A percentile compares a stretch with the other conserved stretches of the same genome.
phyloP scores from a whole-genome alignment of 2,888 invertebrate species.

The Lithophane socia region DNA sequence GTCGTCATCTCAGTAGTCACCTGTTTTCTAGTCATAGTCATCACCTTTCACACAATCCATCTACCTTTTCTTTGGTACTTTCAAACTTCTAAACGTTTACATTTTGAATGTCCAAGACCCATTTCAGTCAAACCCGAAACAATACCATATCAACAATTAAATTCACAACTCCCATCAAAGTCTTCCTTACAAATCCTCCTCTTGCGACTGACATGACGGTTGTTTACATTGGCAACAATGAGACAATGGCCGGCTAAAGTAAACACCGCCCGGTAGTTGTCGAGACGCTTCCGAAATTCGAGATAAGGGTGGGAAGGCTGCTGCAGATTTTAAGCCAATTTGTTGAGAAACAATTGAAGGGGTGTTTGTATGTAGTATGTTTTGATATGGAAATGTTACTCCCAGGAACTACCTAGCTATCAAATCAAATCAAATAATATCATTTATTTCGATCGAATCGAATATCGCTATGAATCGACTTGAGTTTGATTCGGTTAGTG shows the following conservation, averaged over 20 bases:
- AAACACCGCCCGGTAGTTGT: constrained; percentile 52
- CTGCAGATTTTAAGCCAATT: constrained; percentile 20
- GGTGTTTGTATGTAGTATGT: not conserved
- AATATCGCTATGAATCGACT: not conserved
- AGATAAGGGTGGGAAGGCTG: constrained; percentile 36
- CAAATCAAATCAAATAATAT: too few species aligned
- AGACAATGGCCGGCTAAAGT: constrained; percentile 56
- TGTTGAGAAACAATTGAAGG: not conserved
- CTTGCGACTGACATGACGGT: constrained; percentile 10
- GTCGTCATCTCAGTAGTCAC: too few species aligned
- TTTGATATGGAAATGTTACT: not conserved
- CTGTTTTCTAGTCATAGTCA: too few species aligned
- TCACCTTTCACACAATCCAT: too few species aligned
- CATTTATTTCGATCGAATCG: too few species aligned
- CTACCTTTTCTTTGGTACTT: too few species aligned
- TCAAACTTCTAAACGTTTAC: too few species aligned
- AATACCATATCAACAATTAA: not conserved
- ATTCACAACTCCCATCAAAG: constrained; percentile 16
- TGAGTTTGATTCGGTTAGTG: not conserved
- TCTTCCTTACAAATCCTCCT: not conserved
- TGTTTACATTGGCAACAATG: constrained; percentile 45
- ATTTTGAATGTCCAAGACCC: not conserved
- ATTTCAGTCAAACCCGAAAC: not conserved
- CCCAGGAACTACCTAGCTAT: not conserved
- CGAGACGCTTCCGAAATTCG: constrained; percentile 44